A percentile compares a stretch with the other conserved stretches of the same genome.
Evolutionary conservation across 2,797 vertebrate species (phyloP).

Genomic region (Polyboroides typus): DNA sequence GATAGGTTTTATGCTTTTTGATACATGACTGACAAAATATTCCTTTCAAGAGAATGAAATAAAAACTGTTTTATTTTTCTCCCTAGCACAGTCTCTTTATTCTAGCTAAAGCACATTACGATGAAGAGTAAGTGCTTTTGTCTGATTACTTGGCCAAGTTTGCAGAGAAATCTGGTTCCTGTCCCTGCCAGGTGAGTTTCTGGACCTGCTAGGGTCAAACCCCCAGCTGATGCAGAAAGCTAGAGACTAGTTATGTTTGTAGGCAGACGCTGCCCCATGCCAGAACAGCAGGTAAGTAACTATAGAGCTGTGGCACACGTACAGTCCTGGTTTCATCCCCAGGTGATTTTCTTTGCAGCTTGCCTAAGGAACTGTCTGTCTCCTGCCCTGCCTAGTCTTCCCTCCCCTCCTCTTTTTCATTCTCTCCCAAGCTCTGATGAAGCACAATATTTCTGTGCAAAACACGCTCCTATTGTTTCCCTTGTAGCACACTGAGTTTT

Average conservation of each 20-base stretch:
- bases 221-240: neutral
- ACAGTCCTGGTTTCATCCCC: neutral
- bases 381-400: neutral
- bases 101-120: neutral
- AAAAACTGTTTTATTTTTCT: neutral
- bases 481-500: neutral
- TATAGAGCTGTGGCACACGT: neutral
- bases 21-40: neutral
- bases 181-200: neutral
- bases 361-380: neutral
- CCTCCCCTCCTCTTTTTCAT: neutral
- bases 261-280: neutral
- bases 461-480: neutral
- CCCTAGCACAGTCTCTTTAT: neutral
- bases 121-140: neutral
- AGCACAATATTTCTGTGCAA: neutral
- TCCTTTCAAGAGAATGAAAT: neutral
- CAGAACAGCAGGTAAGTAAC: neutral
- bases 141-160: neutral
- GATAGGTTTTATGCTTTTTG: conserved; percentile 15
- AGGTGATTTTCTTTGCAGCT: neutral
- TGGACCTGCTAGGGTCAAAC: neutral
- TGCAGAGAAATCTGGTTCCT: neutral
- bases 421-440: neutral
- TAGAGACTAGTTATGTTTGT: neutral